Base-by-base conservation (phyloP, 2,888 invertebrate genomes). In the Dioctria linearis region DNA sequence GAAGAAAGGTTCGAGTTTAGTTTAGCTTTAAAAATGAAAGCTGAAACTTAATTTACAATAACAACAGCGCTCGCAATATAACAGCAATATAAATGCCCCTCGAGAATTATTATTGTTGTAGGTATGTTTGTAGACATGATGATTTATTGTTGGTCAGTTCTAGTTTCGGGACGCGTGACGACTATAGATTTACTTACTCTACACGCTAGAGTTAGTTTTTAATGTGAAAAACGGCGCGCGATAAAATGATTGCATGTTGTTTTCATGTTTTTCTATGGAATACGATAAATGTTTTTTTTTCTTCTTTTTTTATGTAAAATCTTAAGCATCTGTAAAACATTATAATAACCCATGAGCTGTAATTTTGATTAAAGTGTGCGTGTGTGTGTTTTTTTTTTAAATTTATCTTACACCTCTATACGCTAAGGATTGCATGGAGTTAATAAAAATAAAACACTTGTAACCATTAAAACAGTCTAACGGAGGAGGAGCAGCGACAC, bases 21-120 rank as follows among this genome's bases (percentile, higher is more conserved):
- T 61, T 61, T 25, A 25, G 25, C 25, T 25, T 25, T 13, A 61
- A 66, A 66, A 66, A 66, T 66, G 66, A 66, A 66, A 66, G 66
- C 66, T 13, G 43, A 66, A 66, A 66, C 66, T 66, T 66, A 43
- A 66, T 66, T 66, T 66, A 66, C 66, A 66, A 25, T 66, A n/a
- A 66, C 43, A 25, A n/a, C 66, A 43, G 25, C 25, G 25, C 25
- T 25, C 25, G 25, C 25, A 25, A 25, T 25, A 25, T 25, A 25
- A 25, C 25, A 25, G 25, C 25, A 25, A 25, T 25, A 25, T 25
- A 25, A 25, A 43, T n/a, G 66, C 66, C 66, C 37, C 66, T 61
- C 25, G 61, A 61, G 39, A 61, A 4, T 37, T 39, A 25, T 25
- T 25, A 25, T 25, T 25, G 25, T 25, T 1, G 25, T 25, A 25